Percentiles rank a stretch among this genome's conserved stretches.
These are phyloP conservation scores for Cassiopea andromeda DNA, from an alignment of 30 jellyfish, hydroid and myxozoan species.

Conservation along the genomic window DNA sequence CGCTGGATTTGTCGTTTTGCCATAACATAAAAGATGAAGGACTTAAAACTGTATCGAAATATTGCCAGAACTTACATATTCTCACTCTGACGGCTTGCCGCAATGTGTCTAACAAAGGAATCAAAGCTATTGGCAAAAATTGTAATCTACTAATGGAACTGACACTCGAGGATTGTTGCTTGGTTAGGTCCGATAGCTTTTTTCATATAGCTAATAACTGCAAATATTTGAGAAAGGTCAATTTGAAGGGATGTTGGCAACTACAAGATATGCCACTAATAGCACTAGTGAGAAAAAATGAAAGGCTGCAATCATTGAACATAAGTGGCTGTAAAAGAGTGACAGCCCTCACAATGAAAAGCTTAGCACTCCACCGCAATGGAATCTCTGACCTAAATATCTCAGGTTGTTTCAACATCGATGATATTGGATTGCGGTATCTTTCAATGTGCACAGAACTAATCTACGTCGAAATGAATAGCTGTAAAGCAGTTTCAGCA, in stretches of 20 bases:
- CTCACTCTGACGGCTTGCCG: slow-evolving; percentile 18
- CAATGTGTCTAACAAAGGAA: not conserved
- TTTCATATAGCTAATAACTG: slow-evolving; percentile 8
- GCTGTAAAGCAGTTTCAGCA: slow-evolving; percentile 34
- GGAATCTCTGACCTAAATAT: slow-evolving; percentile 23
- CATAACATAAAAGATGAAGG: slow-evolving; percentile 18
- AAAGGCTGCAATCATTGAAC: slow-evolving; percentile 16
- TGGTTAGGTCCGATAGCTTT: slow-evolving; percentile 14
- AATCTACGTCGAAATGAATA: slow-evolving; percentile 5
- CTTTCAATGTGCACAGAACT: slow-evolving; percentile 10
- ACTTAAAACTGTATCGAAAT: not conserved
- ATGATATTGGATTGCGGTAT: slow-evolving; percentile 16
- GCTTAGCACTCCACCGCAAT: not conserved
- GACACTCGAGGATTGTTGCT: slow-evolving; percentile 34
- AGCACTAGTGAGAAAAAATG: not conserved
- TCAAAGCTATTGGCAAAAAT: slow-evolving; percentile 18
- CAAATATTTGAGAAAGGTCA: slow-evolving; percentile 5
- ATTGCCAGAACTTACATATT: slow-evolving; percentile 1
- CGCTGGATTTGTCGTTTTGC: slow-evolving; percentile 36
- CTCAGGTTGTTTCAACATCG: not conserved
- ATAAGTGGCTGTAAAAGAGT: slow-evolving; percentile 10
- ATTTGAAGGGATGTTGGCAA: slow-evolving; percentile 25
- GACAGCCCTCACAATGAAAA: not conserved
- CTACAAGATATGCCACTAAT: slow-evolving; percentile 6
- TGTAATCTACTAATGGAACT: slow-evolving; percentile 8